A percentile compares a stretch with the other conserved stretches of the same genome.
These are phyloP conservation scores for Parascotia fuliginaria DNA, from an alignment of 2,888 invertebrate species.

Conservation along the genomic window DNA sequence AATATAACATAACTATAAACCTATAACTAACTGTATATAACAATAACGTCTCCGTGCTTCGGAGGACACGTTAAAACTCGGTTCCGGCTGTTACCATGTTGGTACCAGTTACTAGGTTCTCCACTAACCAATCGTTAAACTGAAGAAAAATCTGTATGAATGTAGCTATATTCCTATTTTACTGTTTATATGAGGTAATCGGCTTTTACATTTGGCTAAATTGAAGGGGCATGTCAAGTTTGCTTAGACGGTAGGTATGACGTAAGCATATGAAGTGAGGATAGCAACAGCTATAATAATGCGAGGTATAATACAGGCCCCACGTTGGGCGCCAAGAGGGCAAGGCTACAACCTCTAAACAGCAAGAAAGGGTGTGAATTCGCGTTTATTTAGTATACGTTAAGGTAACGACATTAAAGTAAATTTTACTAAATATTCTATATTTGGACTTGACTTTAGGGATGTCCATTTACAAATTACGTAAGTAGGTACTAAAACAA, in stretches of 20 bases:
- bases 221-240: constrained; percentile 41
- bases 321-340: constrained; percentile 59
- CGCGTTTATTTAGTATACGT: constrained; percentile 37
- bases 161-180: not conserved
- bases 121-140: too few species aligned
- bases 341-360: constrained; percentile 62
- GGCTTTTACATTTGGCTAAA: constrained; percentile 16
- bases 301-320: constrained; percentile 39
- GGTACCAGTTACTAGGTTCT: too few species aligned
- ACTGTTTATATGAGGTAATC: constrained; percentile 13
- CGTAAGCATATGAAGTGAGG: constrained; percentile 57
- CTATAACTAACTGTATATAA: too few species aligned
- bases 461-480: too few species aligned
- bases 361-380: too few species aligned
- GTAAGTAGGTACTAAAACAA: too few species aligned
- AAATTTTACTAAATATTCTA: constrained; percentile 2
- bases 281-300: constrained; percentile 38
- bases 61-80: too few species aligned
- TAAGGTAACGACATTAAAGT: constrained; percentile 18
- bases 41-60: too few species aligned
- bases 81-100: too few species aligned
- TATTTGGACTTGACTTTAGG: too few species aligned
- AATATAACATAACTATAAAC: too few species aligned
- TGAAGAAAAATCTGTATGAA: not conserved
- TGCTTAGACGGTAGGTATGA: constrained; percentile 48